Conservation (phyloP, 2,113 vertebrate species). For the Hippopotamus amphibius region DNA sequence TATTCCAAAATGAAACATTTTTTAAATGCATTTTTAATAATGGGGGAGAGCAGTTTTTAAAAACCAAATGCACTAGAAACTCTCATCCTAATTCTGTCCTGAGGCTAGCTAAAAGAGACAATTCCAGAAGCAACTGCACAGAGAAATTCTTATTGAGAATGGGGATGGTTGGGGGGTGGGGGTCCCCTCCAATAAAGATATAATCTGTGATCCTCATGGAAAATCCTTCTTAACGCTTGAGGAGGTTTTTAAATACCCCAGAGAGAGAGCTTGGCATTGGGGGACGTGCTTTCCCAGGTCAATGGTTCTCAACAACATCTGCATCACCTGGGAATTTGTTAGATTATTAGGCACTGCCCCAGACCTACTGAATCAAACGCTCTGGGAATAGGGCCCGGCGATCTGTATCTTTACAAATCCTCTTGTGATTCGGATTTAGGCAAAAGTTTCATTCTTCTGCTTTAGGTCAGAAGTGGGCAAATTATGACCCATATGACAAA, state of each 20-base stretch:
- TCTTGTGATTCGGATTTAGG: neutral
- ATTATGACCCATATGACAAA: neutral
- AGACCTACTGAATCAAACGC: neutral
- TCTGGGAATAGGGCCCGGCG: neutral
- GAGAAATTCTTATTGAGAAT: neutral
- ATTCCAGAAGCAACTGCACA: neutral
- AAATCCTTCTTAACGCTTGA: neutral
- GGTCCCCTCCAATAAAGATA: neutral
- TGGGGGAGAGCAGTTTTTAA: neutral
- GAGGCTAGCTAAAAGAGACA: neutral
- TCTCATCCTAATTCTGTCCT: neutral
- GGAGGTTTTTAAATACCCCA: neutral
- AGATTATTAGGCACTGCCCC: neutral
- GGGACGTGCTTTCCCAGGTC: neutral
- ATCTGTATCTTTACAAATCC: neutral
- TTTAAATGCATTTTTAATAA: neutral
- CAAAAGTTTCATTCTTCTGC: neutral
- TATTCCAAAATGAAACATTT: neutral
- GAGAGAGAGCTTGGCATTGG: neutral
- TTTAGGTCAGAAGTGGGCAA: neutral
- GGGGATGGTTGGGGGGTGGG: neutral
- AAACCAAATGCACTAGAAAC: neutral
- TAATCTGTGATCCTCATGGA: neutral
- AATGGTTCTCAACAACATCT: neutral
- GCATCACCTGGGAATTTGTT: neutral